Evolutionary conservation across 2,113 vertebrate species (phyloP), one percentile per base, ranked within the genome.

Genomic region (Hippopotamus amphibius): DNA sequence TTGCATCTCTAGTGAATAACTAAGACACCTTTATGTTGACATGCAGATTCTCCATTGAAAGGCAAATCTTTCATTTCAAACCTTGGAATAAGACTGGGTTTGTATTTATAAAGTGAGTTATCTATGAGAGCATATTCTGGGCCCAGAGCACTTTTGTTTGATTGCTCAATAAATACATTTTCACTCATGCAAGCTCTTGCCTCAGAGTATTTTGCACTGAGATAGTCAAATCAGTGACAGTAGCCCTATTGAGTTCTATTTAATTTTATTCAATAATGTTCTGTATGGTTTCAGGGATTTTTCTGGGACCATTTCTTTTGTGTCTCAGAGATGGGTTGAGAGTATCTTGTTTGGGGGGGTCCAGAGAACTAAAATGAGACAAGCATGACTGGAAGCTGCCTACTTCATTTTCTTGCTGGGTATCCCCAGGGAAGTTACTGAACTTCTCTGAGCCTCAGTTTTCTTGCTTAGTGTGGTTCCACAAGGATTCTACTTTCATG

Each of bases 1-100:
- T 89, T 83, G 59, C 71, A 46, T 88, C 92, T 97, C 86, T 92
- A 41, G 90, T 95, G 97, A 97, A 95, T 97, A 93, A 81, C 93
- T 55, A 66, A 97, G 92, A 93, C 68, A 92, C 83, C 65, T 96
- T 97, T 97, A 66, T 97, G 92, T 95, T 87, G 66, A 97, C 96
- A 97, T 97, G 96, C 93, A 97, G 93, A 97, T 97, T 95, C 77
- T 85, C 92, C 80, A 88, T 68, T 97, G 96, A 97, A 97, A 98
- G 59, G 93, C 92, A 90, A 96, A 88, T 95, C 71, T 95, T 94
- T 97, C 93, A 72, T 97, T 95, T 87, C 59, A 50, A 88, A 66
- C 28, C 19, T 95, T 96, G 95, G 93, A 94, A 76, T 97, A 95
- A 97, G 89, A 41, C 87, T 65, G 80, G 83, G 87, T 93, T 97